Conservation (phyloP, 35 echinoderm and acorn worm species). For the Ophioderma brevispina region DNA sequence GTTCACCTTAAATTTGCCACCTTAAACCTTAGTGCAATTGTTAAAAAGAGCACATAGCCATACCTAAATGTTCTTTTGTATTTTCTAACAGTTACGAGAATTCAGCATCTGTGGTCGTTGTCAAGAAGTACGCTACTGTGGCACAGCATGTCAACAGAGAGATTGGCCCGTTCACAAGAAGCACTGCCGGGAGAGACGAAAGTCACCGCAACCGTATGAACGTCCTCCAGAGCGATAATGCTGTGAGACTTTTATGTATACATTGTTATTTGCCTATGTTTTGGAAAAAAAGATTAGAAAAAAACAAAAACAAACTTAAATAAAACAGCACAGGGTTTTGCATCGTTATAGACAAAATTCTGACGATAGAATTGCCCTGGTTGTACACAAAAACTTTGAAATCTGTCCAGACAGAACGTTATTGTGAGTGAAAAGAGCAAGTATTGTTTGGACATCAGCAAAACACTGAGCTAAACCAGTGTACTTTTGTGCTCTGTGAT, state of each 20-base stretch:
- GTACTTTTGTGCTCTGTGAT: too few species aligned
- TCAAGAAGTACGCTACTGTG: conserved; percentile 67
- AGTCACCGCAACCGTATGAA: conserved; percentile 43
- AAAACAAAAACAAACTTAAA: not conserved
- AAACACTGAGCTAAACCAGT: too few species aligned
- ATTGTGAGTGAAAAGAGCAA: too few species aligned
- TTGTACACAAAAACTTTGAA: too few species aligned
- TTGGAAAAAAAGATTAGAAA: not conserved
- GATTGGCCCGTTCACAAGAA: conserved; percentile 72
- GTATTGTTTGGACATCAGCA: too few species aligned
- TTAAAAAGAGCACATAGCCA: too few species aligned
- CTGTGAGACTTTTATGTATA: not conserved
- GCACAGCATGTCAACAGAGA: conserved; percentile 63
- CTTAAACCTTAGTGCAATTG: too few species aligned
- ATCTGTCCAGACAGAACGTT: too few species aligned
- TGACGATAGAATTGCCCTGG: too few species aligned
- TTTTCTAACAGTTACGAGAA: conserved; percentile 50
- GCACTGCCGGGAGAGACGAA: conserved; percentile 54
- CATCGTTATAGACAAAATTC: too few species aligned
- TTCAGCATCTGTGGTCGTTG: conserved; percentile 71
- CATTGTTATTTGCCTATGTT: not conserved
- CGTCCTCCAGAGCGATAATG: conserved; percentile 56
- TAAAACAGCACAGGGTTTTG: not conserved
- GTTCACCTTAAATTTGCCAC: too few species aligned
- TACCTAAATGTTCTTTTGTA: too few species aligned